Evolutionary conservation across 2,797 vertebrate species (phyloP), one percentile per base, ranked within the genome.

Genomic region (Oreonectes daqikongensis): DNA sequence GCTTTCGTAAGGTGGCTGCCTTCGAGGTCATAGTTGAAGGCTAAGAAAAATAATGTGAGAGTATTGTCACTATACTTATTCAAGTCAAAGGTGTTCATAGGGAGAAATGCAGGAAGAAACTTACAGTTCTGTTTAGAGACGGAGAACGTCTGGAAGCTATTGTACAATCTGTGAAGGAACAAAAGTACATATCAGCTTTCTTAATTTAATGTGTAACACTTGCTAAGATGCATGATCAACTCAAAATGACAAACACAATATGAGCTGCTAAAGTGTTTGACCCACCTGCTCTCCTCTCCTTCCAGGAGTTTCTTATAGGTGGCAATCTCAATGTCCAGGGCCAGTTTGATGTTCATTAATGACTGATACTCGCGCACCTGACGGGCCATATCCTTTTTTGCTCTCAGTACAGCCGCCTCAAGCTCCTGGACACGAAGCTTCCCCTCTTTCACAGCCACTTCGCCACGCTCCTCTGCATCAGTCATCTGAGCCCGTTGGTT

Each of bases 291-390:
- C 60, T 93, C 93, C 75, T 96, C 92, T 85, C 93, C 92, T 83
- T 95, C 92, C 82, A 94, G 86, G 64, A 93, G 88, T 46, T 90
- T 91, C 86, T 83, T 89, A 89, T 94, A 92, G 81, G 93, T 92
- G 82, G 90, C 92, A 4, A 96, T 98, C 91, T 98, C 97, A 0
- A 98, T 96, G 83, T 98, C 97, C 90, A 98, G 90, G 53, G 94
- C 95, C 83, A 98, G 84, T 77, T 97, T 98, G 81, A 96, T 88
- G 0, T 95, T 96, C 93, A 97, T 93, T 73, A 98, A 92, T 67
- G 95, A 94, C 86, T 98, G 95, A 85, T 97, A 96, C 72, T 97
- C 93, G 0, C 93, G 88, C 71, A 97, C 90, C 83, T 98, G 93
- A 10, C 92, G 84, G 5, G 95, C 91, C 93, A 98, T 93, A 79